phyloP scores from a whole-genome alignment of 2,888 invertebrate genomes.

The Calameuta pallipes region DNA sequence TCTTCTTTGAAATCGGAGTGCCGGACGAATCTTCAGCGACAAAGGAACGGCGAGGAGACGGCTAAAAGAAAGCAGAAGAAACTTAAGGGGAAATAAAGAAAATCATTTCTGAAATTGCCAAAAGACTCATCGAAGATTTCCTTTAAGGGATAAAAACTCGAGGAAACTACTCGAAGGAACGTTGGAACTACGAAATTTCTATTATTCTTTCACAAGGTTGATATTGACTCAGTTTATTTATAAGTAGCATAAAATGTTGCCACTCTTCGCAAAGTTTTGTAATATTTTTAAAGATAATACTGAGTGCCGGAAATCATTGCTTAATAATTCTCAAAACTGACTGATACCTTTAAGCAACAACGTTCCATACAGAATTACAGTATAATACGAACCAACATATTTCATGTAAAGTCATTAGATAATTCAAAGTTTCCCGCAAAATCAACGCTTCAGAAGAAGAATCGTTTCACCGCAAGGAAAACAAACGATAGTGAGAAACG shows the following conservation, averaged over 20 bases:
- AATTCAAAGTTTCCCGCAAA: not conserved
- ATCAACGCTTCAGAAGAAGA: not conserved
- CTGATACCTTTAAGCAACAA: not conserved
- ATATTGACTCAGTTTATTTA: not conserved
- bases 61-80: constrained; percentile 3
- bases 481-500: not conserved
- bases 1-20: constrained; percentile 17
- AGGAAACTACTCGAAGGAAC: not conserved
- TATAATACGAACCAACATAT: not conserved
- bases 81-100: not conserved
- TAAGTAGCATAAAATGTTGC: not conserved
- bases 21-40: constrained; percentile 13
- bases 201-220: not conserved
- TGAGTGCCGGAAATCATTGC: not conserved
- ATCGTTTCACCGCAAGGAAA: not conserved
- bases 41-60: not conserved
- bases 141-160: not conserved
- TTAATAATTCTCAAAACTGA: not conserved
- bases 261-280: not conserved
- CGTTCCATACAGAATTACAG: not conserved
- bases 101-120: not conserved
- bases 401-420: not conserved
- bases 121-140: not conserved
- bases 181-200: not conserved
- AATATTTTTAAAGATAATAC: not conserved